phyloP scores from a whole-genome alignment of 2,888 invertebrate genomes.

The Muschampia plurimacula region DNA sequence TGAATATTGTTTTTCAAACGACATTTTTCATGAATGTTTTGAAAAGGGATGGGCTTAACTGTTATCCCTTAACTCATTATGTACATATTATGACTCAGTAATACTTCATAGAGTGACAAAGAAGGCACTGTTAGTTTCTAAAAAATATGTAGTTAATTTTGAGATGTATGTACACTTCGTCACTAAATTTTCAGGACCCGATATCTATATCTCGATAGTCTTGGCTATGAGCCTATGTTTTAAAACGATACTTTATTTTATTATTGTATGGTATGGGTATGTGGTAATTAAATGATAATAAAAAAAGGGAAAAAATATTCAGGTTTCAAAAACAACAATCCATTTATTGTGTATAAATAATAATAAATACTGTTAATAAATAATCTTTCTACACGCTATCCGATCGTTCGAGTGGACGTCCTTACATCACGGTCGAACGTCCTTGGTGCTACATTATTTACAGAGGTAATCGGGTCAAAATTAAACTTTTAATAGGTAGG shows the following conservation, averaged over 20 bases:
- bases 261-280: neutral
- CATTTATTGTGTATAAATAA: slow-evolving; percentile 81
- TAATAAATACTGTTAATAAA: slow-evolving; percentile 80
- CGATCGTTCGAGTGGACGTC: slow-evolving; percentile 69
- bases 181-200: too few relatives aligned
- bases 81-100: neutral
- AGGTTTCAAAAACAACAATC: slow-evolving; percentile 61
- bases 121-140: neutral
- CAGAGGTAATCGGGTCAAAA: slow-evolving; percentile 59
- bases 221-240: neutral
- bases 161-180: neutral
- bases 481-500: slow-evolving; percentile 55
- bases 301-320: slow-evolving; percentile 44
- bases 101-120: neutral
- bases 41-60: neutral
- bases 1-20: neutral
- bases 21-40: neutral
- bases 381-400: slow-evolving; percentile 75
- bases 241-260: neutral
- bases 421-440: slow-evolving; percentile 45
- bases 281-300: neutral
- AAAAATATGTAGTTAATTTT: neutral
- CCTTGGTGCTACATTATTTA: slow-evolving; percentile 53
- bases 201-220: too few relatives aligned
- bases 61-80: neutral